Evolutionary conservation across 37 sponge, comb jelly and placozoan species (phyloP).

Genomic region (Lycopodina hypogea): DNA sequence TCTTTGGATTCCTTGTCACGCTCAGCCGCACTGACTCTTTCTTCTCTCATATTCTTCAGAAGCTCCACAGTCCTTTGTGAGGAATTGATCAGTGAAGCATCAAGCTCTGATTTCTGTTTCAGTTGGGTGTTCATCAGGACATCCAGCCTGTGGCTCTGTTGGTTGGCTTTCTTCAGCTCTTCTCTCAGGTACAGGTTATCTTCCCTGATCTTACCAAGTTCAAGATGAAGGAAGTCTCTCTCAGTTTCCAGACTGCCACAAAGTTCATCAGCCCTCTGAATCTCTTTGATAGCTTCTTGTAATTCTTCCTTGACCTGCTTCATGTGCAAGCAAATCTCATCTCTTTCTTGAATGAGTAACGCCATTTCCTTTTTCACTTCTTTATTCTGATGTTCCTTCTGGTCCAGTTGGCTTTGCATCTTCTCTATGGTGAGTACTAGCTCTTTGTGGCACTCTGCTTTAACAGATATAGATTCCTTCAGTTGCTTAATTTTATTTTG

Average conservation of each 20-base stretch:
- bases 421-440: constrained; percentile 13
- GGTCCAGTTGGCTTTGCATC: neutral
- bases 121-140: constrained; percentile 24
- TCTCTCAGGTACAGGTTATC: constrained; percentile 41
- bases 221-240: constrained; percentile 2
- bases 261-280: constrained; percentile 34
- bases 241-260: constrained; percentile 51
- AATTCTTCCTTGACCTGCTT: constrained; percentile 25
- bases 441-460: neutral
- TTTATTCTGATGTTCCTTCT: constrained; percentile 7
- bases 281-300: constrained; percentile 18
- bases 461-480: constrained; percentile 8
- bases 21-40: constrained; percentile 6
- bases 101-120: constrained; percentile 34
- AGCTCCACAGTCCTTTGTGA: constrained; percentile 38
- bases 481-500: constrained; percentile 16
- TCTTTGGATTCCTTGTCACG: constrained; percentile 38
- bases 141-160: constrained; percentile 31
- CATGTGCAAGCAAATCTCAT: constrained; percentile 4
- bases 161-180: constrained; percentile 28
- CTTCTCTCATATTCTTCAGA: constrained; percentile 16
- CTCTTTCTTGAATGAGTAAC: constrained; percentile 10
- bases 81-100: constrained; percentile 8
- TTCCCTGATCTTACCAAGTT: constrained; percentile 22
- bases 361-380: neutral